Evolutionary conservation across 2,113 vertebrate species (phyloP), one percentile per base, ranked within the genome.

Genomic region (Nematolebias whitei): DNA sequence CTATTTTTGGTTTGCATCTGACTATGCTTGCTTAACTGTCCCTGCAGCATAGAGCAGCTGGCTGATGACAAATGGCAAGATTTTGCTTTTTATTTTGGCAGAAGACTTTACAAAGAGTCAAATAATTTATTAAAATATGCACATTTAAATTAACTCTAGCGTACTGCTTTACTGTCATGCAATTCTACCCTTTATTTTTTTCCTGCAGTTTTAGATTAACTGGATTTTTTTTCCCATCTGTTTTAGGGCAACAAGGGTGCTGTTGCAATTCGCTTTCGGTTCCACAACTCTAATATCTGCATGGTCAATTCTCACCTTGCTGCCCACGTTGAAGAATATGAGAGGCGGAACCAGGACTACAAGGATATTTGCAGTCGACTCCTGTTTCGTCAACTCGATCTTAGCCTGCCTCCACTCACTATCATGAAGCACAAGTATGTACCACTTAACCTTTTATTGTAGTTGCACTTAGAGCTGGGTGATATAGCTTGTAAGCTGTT

Each of bases 211-310:
- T 10, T 50, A 38, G n/a, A 12, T 19, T 20, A 23, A 19, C 4
- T 38, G 43, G 13, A n/a, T 41, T 38, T 60, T 35, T 57, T 1
- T 38, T 3, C 29, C 22, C 3, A 5, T 2, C 10, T 23, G 2
- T 53, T 32, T 49, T 12, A 99, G 98, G 97, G 97, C 70, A 99
- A 98, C 91, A 99, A 99, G 84, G 97, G 98, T 0, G 98, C 95
- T 0, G 98, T 99, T 67, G 94, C 94, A 1, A 82, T 99, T 83
- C 93, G 96, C 65, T 99, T 99, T 89, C 93, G 87, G 24, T 95
- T 99, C 80, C 96, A 99, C 68, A 97, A 95, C 86, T 97, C 96
- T 1, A 93, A 94, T 13, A 67, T 99, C 81, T 99, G 98, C 12
- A 12, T 99, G 32, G 96, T 99, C 78, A 99, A 98, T 68, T 94